Percentiles rank a stretch among this genome's conserved stretches.
Conservation (phyloP, 1,140 invertebrate genomes). For the Hormaphis cornu region DNA sequence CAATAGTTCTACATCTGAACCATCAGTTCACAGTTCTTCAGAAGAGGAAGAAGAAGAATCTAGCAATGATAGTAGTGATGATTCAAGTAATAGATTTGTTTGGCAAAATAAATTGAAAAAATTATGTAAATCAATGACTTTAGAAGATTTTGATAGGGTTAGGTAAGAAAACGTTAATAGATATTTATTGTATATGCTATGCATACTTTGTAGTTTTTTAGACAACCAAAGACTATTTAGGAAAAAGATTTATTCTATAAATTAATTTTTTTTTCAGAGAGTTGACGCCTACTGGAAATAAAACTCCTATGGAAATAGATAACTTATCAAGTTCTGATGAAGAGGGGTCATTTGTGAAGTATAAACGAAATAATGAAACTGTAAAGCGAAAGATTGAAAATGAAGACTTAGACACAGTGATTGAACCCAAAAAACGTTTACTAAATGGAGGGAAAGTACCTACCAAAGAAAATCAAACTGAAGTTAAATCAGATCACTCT, state of each 20-base stretch:
- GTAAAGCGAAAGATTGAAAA: neutral
- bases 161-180: neutral
- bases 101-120: conserved; percentile 20
- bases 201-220: too few species aligned
- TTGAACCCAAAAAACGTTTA: conserved; percentile 23
- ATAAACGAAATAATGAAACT: conserved; percentile 5
- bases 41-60: conserved; percentile 9
- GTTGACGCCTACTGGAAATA: conserved; percentile 2
- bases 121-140: conserved; percentile 21
- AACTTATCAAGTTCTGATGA: conserved; percentile 13
- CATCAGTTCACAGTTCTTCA: neutral
- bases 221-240: too few species aligned
- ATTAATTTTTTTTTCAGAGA: neutral
- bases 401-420: neutral
- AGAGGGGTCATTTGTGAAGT: conserved; percentile 25
- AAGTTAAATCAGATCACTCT: conserved; percentile 6
- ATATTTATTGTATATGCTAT: neutral
- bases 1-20: conserved; percentile 15
- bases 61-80: conserved; percentile 4
- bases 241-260: too few species aligned
- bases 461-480: neutral
- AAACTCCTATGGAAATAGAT: conserved; percentile 27
- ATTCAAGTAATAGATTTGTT: neutral
- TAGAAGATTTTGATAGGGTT: conserved; percentile 25
- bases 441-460: neutral